Evolutionary conservation across 2,797 vertebrate genomes (phyloP).

Genomic region (Lacerta viridis): DNA sequence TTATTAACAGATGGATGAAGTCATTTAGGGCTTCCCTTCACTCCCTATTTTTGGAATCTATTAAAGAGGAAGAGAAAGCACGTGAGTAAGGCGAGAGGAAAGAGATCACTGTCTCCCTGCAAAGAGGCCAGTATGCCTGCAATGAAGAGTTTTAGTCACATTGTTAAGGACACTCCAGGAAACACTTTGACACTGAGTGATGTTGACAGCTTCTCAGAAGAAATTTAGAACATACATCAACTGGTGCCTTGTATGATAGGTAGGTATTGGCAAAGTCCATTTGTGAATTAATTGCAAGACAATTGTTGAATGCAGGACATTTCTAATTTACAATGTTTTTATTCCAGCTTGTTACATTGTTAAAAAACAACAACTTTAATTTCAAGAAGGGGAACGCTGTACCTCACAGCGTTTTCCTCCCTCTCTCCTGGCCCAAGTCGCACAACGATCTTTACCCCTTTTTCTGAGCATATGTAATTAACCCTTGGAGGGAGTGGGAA

Average conservation of each 20-base stretch:
- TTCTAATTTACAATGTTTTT: neutral
- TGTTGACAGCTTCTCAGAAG: neutral
- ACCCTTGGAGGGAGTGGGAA: slow-evolving; percentile 1
- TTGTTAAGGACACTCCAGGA: neutral
- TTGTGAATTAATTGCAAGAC: slow-evolving; percentile 49
- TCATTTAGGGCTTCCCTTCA: too few species aligned
- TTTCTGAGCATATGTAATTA: slow-evolving; percentile 55
- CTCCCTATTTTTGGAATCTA: neutral
- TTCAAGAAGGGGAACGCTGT: too few species aligned
- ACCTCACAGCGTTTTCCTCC: neutral
- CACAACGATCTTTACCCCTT: slow-evolving; percentile 48
- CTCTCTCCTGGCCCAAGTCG: slow-evolving; percentile 10
- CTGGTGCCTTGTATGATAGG: neutral
- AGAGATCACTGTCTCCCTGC: neutral
- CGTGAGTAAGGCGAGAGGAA: neutral
- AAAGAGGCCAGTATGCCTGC: neutral
- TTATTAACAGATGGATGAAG: too few species aligned
- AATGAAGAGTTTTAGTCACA: neutral
- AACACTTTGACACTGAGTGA: neutral
- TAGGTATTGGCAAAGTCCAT: slow-evolving; percentile 2
- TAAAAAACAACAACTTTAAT: neutral
- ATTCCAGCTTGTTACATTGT: neutral
- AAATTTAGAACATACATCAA: slow-evolving; percentile 21
- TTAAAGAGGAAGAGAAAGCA: neutral
- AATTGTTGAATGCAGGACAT: neutral